These are phyloP conservation scores for Craniophora ligustri DNA, from an alignment of 2,888 invertebrate genomes.

Conservation along the genomic window DNA sequence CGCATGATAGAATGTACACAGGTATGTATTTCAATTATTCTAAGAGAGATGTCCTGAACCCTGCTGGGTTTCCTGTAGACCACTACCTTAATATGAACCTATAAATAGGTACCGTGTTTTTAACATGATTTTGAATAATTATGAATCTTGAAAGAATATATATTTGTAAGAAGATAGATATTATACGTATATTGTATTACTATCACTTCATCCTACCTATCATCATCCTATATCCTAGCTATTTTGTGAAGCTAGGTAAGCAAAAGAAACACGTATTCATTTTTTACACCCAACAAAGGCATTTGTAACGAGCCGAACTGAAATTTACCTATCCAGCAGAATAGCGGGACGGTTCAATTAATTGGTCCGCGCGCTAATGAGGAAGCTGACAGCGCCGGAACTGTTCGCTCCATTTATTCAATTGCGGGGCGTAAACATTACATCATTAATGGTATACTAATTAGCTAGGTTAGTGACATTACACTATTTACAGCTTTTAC, in stretches of 20 bases:
- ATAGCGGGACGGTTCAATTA: conserved; percentile 72
- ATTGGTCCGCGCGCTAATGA: conserved; percentile 84
- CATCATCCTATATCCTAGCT: too few relatives aligned
- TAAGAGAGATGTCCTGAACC: too few relatives aligned
- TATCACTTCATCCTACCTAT: background rate
- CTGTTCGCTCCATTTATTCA: conserved; percentile 84
- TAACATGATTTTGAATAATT: too few relatives aligned
- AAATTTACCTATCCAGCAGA: conserved; percentile 77
- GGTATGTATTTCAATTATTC: too few relatives aligned
- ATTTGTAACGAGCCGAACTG: conserved; percentile 40
- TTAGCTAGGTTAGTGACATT: conserved; percentile 44
- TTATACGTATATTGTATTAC: too few relatives aligned
- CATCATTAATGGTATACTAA: conserved; percentile 65
- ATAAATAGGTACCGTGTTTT: too few relatives aligned
- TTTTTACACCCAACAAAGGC: conserved; percentile 42
- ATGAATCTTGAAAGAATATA: too few relatives aligned
- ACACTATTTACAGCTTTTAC: conserved; percentile 36
- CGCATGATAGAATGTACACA: too few relatives aligned
- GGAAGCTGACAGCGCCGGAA: conserved; percentile 86
- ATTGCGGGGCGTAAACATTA: conserved; percentile 80
- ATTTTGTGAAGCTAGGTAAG: background rate
- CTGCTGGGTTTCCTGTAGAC: too few relatives aligned
- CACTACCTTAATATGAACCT: too few relatives aligned
- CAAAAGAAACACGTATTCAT: conserved; percentile 5
- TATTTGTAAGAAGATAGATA: too few relatives aligned